Percentiles rank a stretch among this genome's conserved stretches.
Conservation (phyloP, 2,113 vertebrate genomes). For the Heliornis fulica region DNA sequence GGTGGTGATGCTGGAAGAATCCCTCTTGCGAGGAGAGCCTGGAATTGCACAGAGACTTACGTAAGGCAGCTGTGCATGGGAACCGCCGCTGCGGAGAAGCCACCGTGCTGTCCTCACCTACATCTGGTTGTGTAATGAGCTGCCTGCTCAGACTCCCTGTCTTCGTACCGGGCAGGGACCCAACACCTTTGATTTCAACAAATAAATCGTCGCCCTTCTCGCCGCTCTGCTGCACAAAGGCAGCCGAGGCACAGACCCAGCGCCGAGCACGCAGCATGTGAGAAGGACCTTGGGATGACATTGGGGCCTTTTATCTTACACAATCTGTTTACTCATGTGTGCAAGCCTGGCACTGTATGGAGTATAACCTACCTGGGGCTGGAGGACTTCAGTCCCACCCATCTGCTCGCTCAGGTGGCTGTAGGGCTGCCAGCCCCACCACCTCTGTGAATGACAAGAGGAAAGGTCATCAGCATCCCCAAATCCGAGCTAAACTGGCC, state of each 20-base stretch:
- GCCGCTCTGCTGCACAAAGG: not conserved
- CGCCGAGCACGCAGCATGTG: rapidly evolving
- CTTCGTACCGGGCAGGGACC: not conserved
- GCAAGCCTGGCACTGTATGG: not conserved
- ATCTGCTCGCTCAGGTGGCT: rapidly evolving
- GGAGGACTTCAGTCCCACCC: not conserved
- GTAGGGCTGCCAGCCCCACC: not conserved
- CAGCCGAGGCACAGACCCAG: not conserved
- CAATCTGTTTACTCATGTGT: not conserved
- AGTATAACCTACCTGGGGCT: not conserved
- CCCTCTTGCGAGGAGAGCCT: not conserved
- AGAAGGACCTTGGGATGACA: constrained; percentile 23
- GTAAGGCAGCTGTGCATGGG: rapidly evolving
- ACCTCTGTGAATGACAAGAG: not conserved
- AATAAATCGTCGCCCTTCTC: rapidly evolving
- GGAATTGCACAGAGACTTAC: not conserved
- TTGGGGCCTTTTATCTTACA: not conserved
- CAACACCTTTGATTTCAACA: rapidly evolving
- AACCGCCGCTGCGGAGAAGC: not conserved
- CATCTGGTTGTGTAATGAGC: rapidly evolving
- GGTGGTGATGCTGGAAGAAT: not conserved
- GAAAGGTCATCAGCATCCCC: not conserved
- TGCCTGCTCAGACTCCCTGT: not conserved
- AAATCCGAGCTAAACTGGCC: not conserved
- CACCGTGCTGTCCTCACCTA: not conserved